Evolutionary conservation across 1,140 invertebrate species (phyloP).

Genomic region (Vollenhovia emeryi): DNA sequence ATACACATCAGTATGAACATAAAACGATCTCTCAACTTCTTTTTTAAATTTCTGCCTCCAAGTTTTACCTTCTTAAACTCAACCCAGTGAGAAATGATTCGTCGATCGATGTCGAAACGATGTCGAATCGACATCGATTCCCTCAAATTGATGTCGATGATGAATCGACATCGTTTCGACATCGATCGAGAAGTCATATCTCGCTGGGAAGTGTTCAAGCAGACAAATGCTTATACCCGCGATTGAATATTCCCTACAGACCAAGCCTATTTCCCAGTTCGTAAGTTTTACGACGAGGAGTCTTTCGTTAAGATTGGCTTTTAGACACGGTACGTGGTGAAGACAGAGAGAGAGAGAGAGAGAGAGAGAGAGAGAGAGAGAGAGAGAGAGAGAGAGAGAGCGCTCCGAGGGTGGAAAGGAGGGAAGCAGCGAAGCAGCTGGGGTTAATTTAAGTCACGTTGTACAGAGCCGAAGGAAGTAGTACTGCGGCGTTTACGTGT

Average conservation of each 20-base stretch:
- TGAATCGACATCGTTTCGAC: too few species aligned
- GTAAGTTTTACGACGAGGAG: not conserved
- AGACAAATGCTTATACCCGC: not conserved
- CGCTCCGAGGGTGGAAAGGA: not conserved
- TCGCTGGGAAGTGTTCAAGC: not conserved
- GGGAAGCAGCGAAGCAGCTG: slow-evolving; percentile 15
- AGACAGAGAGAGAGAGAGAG: too few species aligned
- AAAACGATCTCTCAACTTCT: not conserved
- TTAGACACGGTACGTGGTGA: not conserved
- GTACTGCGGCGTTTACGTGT: slow-evolving; percentile 37
- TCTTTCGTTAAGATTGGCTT: slow-evolving; percentile 52
- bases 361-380: too few species aligned
- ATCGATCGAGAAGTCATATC: too few species aligned
- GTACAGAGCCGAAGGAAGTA: slow-evolving; percentile 63
- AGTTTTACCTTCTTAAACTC: not conserved
- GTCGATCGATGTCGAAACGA: too few species aligned
- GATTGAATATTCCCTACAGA: not conserved
- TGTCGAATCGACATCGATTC: too few species aligned
- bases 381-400: too few species aligned
- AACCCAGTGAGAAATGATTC: too few species aligned
- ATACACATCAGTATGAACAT: not conserved
- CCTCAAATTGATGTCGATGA: too few species aligned
- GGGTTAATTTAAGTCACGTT: slow-evolving; percentile 71
- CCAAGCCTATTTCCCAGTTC: not conserved
- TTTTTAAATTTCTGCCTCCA: not conserved